phyloP scores from a whole-genome alignment of 2,113 vertebrate genomes.

The Tinamus guttatus region DNA sequence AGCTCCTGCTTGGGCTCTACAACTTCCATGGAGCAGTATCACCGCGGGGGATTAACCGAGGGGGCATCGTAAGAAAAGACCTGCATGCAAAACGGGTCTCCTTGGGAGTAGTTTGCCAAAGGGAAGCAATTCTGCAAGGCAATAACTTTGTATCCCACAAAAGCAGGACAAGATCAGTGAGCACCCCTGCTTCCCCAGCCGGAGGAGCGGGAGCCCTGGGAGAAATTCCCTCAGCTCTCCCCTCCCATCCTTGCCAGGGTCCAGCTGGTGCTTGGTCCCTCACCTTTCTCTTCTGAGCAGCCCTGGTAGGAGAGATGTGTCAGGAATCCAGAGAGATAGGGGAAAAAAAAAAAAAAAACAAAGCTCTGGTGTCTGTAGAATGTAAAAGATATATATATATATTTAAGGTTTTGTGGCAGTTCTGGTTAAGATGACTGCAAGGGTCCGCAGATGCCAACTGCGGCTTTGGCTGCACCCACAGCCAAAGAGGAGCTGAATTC shows the following conservation, averaged over 20 bases:
- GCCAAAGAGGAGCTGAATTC: background rate
- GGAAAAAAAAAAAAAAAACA: background rate
- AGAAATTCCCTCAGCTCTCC: background rate
- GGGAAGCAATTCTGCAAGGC: accelerated
- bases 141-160: background rate
- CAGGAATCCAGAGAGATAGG: background rate
- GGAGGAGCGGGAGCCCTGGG: background rate
- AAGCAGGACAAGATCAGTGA: background rate
- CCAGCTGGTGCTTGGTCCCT: accelerated
- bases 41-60: background rate
- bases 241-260: background rate
- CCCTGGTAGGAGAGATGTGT: background rate
- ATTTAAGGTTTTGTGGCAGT: background rate
- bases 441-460: background rate
- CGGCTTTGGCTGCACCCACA: background rate
- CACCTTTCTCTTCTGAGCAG: background rate
- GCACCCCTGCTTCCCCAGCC: background rate
- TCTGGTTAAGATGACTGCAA: background rate
- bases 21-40: background rate
- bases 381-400: background rate
- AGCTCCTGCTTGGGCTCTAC: background rate
- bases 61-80: accelerated
- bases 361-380: background rate
- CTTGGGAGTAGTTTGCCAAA: background rate
- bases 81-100: accelerated